Conservation (phyloP, 2,888 invertebrate genomes). For the Euspilapteryx auroguttella region DNA sequence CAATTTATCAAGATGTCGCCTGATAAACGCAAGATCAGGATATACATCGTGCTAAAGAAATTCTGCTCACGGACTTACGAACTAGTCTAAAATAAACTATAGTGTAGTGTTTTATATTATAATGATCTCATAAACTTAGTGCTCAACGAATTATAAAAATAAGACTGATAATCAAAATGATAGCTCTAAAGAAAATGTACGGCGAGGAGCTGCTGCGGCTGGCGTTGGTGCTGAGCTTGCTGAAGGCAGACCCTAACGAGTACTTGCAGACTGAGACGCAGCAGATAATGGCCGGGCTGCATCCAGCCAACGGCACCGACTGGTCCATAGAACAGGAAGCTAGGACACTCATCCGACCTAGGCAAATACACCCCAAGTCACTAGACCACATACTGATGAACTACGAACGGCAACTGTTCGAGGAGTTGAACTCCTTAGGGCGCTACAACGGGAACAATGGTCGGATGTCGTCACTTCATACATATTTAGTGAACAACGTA, state of each 20-base stretch:
- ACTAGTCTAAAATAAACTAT: too few relatives aligned
- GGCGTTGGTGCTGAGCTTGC: constrained; percentile 77
- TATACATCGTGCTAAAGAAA: too few relatives aligned
- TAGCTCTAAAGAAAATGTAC: constrained; percentile 80
- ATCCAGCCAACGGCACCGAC: constrained; percentile 68
- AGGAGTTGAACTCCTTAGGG: constrained; percentile 72
- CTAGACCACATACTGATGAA: constrained; percentile 70
- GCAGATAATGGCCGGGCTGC: constrained; percentile 57
- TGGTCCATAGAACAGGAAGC: constrained; percentile 65
- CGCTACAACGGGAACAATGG: constrained; percentile 38
- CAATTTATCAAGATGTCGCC: constrained; percentile 34
- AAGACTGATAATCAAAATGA: constrained; percentile 65
- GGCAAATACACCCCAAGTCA: constrained; percentile 71
- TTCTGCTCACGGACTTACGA: too few relatives aligned
- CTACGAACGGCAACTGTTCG: constrained; percentile 73
- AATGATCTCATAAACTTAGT: too few relatives aligned
- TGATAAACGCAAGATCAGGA: constrained; percentile 48
- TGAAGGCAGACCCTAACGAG: constrained; percentile 75
- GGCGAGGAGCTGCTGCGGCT: constrained; percentile 81
- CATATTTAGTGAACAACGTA: constrained; percentile 52
- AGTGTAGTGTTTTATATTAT: too few relatives aligned
- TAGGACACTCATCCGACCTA: constrained; percentile 58
- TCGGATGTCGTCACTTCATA: constrained; percentile 44
- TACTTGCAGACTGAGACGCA: constrained; percentile 63
- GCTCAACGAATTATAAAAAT: too few relatives aligned